Conservation (phyloP, 1,140 invertebrate species). For the Bathynomus jamesi region DNA sequence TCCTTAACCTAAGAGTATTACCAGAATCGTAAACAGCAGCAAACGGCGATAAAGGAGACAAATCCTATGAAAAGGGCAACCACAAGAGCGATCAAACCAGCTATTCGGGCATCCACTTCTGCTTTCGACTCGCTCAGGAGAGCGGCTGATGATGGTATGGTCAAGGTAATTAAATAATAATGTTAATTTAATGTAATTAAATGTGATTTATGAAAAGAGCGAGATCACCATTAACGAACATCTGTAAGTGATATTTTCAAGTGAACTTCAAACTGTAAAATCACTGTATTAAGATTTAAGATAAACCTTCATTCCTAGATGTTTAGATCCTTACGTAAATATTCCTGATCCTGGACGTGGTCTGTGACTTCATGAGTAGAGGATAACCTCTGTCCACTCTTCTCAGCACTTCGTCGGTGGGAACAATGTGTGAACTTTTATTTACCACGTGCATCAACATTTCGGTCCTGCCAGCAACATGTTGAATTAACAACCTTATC, state of each 20-base stretch:
- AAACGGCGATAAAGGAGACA: constrained; percentile 75
- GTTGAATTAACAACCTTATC: background rate
- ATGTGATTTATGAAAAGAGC: constrained; percentile 3
- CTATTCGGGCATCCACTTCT: constrained; percentile 74
- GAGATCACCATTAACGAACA: too few species aligned
- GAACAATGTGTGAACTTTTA: constrained; percentile 61
- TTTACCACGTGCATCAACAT: constrained; percentile 80
- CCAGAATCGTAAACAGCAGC: constrained; percentile 81
- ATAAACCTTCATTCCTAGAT: too few species aligned
- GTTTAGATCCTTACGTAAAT: constrained; percentile 58
- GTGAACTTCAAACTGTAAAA: too few species aligned
- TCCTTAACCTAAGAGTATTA: too few species aligned
- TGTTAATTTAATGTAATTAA: too few species aligned
- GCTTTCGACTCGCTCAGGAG: constrained; percentile 47
- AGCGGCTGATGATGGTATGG: constrained; percentile 44
- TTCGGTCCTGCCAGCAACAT: constrained; percentile 60
- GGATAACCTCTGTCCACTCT: constrained; percentile 78
- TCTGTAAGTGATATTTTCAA: too few species aligned
- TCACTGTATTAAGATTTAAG: too few species aligned
- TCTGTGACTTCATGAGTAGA: constrained; percentile 64
- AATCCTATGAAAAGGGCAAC: constrained; percentile 78
- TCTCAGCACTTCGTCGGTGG: constrained; percentile 69
- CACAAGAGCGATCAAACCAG: constrained; percentile 72
- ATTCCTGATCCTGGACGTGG: constrained; percentile 73
- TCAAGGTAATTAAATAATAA: too few species aligned